Evolutionary conservation across 2,888 invertebrate species (phyloP).

Genomic region (Serrognathus titanus): DNA sequence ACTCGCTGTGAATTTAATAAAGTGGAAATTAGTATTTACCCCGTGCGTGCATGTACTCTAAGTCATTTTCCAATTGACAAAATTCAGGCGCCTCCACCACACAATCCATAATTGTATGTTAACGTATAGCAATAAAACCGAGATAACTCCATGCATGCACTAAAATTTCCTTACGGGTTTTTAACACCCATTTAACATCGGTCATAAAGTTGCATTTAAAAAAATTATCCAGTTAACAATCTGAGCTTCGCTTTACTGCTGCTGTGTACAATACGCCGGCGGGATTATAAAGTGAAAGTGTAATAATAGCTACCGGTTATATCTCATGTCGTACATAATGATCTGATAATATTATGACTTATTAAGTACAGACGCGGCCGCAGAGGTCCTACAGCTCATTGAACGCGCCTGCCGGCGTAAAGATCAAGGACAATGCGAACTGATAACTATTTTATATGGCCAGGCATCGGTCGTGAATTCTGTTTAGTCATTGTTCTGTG

Average conservation of each 20-base stretch:
- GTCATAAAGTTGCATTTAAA: background rate
- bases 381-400: conserved; percentile 1
- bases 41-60: background rate
- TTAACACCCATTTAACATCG: too few species aligned
- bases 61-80: too few species aligned
- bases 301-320: too few species aligned
- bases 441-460: conserved; percentile 6
- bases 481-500: conserved; percentile 9
- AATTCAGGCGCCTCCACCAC: too few species aligned
- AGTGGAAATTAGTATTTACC: background rate
- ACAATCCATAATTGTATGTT: too few species aligned
- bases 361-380: conserved; percentile 1
- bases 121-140: too few species aligned
- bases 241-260: too few species aligned
- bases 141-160: too few species aligned
- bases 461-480: conserved; percentile 1
- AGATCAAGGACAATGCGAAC: conserved; percentile 7
- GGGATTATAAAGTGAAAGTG: too few species aligned
- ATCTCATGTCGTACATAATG: too few species aligned
- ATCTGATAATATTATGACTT: conserved; percentile 5
- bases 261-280: too few species aligned
- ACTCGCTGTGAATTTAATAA: background rate
- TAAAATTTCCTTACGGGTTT: too few species aligned
- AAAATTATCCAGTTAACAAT: background rate
- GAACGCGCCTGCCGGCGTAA: conserved; percentile 3